Conservation (phyloP, 1,140 invertebrate species). For the Galleria mellonella region DNA sequence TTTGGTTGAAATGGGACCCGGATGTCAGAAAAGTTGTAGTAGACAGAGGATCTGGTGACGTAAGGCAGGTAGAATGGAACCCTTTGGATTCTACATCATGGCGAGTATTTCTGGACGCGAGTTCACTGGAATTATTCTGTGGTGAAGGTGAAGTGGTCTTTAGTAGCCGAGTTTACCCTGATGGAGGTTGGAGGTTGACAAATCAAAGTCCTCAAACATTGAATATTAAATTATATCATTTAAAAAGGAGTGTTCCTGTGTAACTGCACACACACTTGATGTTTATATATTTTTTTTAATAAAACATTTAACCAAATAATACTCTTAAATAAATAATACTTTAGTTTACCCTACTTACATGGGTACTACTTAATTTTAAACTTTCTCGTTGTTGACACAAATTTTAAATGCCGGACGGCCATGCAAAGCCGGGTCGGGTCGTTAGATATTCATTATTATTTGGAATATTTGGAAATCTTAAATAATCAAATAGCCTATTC, state of each 20-base stretch:
- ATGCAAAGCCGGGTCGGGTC: no score
- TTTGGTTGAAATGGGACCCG: constrained; percentile 41
- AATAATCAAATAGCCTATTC: no score
- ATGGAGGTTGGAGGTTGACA: constrained; percentile 42
- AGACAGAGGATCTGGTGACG: constrained; percentile 35
- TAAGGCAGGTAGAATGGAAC: constrained; percentile 52
- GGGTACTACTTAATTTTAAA: no score
- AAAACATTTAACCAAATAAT: no score
- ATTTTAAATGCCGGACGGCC: no score
- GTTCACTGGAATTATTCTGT: constrained; percentile 60
- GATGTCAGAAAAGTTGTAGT: constrained; percentile 38
- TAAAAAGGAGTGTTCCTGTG: constrained; percentile 39
- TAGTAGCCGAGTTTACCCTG: constrained; percentile 46
- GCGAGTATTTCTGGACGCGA: constrained; percentile 55
- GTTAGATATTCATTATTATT: no score
- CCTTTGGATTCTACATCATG: constrained; percentile 28
- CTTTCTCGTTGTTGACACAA: no score
- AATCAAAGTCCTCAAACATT: constrained; percentile 41
- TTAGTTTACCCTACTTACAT: no score
- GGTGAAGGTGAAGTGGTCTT: constrained; percentile 65
- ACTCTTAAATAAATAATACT: no score
- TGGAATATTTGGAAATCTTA: no score
- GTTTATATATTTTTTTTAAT: no score
- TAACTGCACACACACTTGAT: no score
- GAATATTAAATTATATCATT: constrained; percentile 30